Evolutionary conservation across 2,113 vertebrate species (phyloP).

Genomic region (Urocitellus parryii): DNA sequence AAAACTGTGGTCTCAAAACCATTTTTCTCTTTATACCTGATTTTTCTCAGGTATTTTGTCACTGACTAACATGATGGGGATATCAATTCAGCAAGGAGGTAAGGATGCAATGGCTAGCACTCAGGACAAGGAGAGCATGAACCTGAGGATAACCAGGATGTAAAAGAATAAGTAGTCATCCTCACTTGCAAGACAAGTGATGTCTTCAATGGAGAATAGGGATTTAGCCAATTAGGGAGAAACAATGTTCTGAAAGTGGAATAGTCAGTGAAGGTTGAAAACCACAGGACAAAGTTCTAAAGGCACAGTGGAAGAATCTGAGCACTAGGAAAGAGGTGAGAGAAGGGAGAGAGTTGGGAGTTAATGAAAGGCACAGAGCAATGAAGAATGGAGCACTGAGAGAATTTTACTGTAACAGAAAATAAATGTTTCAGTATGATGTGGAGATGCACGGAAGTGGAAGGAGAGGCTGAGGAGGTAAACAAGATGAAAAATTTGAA

Average conservation of each 20-base stretch:
- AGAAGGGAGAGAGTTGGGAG: too few relatives aligned
- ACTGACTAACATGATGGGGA: background rate
- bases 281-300: background rate
- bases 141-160: background rate
- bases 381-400: background rate
- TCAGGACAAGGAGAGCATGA: background rate
- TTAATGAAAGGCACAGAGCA: background rate
- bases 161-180: background rate
- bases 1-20: background rate
- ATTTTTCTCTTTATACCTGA: background rate
- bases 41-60: background rate
- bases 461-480: background rate
- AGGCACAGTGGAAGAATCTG: background rate
- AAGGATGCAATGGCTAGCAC: background rate
- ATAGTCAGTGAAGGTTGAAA: background rate
- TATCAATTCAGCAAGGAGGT: background rate
- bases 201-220: background rate
- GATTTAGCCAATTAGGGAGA: background rate
- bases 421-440: background rate
- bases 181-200: background rate
- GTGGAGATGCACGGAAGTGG: background rate
- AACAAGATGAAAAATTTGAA: background rate
- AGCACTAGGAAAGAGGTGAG: background rate
- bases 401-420: background rate
- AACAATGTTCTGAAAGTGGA: background rate